Conservation (phyloP, 2,797 vertebrate genomes). For the Lepidocolaptes lacrymiger region DNA sequence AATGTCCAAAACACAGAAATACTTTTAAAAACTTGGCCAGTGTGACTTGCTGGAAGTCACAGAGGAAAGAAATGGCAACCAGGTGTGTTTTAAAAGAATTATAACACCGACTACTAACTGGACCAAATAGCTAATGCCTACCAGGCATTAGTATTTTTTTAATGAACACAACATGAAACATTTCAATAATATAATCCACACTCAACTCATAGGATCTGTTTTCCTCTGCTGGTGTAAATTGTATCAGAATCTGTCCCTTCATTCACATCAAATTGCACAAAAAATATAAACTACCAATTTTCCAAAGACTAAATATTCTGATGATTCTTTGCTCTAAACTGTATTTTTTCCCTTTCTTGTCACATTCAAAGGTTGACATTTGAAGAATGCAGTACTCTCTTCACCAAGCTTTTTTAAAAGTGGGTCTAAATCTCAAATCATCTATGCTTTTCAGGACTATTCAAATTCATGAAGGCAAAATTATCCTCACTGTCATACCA, state of each 20-base stretch:
- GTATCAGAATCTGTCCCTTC: conserved; percentile 36
- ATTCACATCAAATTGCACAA: conserved; percentile 47
- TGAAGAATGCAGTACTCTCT: conserved; percentile 55
- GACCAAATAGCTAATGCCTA: background rate
- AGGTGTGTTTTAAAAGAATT: background rate
- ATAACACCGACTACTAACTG: background rate
- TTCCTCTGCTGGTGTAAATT: conserved; percentile 27
- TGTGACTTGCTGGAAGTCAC: background rate
- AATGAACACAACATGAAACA: background rate
- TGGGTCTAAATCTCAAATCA: conserved; percentile 55
- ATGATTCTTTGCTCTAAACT: conserved; percentile 60
- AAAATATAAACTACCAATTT: conserved; percentile 61
- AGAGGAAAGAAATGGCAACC: background rate
- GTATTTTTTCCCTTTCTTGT: conserved; percentile 53
- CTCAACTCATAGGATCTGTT: background rate
- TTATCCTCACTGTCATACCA: conserved; percentile 64
- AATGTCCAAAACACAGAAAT: background rate
- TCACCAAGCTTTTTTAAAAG: conserved; percentile 33
- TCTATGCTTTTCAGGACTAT: conserved; percentile 60
- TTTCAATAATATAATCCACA: background rate
- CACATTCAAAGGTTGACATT: conserved; percentile 58
- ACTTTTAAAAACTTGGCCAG: background rate
- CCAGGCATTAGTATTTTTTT: background rate
- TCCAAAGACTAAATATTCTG: conserved; percentile 61
- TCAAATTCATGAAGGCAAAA: conserved; percentile 65